Conservation (phyloP, 1,140 invertebrate genomes). For the Vanessa atalanta region DNA sequence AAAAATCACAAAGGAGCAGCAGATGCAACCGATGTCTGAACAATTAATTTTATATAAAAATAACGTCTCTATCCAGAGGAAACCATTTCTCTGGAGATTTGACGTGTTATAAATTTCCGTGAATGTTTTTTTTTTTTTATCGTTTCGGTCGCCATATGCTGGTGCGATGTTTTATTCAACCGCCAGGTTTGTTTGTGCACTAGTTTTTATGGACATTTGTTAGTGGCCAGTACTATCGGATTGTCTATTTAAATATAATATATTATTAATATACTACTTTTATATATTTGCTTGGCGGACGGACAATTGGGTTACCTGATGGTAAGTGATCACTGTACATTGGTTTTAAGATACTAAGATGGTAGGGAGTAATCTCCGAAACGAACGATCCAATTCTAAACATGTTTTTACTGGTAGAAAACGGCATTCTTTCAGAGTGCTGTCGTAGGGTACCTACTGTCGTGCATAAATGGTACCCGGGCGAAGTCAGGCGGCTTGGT, state of each 20-base stretch:
- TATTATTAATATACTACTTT: not conserved
- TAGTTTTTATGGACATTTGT: constrained; percentile 42
- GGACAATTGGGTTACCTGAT: no score
- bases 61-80: constrained; percentile 77
- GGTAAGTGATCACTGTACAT: no score
- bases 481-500: no score
- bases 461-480: no score
- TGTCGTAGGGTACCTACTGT: no score
- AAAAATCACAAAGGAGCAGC: constrained; percentile 65
- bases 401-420: no score
- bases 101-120: constrained; percentile 77
- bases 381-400: no score
- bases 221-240: not conserved
- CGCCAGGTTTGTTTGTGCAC: constrained; percentile 44
- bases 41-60: constrained; percentile 78
- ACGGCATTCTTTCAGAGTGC: no score
- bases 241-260: not conserved
- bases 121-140: constrained; percentile 61
- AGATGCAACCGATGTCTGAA: constrained; percentile 67
- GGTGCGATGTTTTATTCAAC: constrained; percentile 60
- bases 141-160: constrained; percentile 58
- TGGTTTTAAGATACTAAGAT: no score
- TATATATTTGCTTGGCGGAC: no score
- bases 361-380: no score
- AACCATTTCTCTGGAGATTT: constrained; percentile 76